These are phyloP conservation scores for Torymus aiolomorphi DNA, from an alignment of 2,888 invertebrate genomes.

Conservation along the genomic window DNA sequence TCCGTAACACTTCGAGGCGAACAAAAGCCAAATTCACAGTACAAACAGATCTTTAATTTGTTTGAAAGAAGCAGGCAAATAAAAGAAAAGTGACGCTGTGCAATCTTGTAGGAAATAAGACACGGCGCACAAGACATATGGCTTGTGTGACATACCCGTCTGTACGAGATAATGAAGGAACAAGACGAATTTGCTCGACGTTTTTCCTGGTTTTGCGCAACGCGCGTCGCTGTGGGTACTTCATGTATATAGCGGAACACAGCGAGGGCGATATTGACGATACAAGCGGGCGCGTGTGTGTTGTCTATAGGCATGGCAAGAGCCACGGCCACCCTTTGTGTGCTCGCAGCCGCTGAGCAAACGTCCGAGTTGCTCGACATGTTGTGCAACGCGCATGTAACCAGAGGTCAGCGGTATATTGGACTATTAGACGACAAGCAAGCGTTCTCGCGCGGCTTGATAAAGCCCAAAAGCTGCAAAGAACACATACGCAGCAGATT, in stretches of 20 bases:
- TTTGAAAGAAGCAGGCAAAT: constrained; percentile 27
- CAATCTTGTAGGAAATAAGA: not conserved
- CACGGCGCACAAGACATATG: not conserved
- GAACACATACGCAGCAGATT: too few species aligned
- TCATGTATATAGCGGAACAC: not conserved
- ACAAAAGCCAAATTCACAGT: not conserved
- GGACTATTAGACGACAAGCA: constrained; percentile 24
- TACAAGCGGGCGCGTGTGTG: not conserved
- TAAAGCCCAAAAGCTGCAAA: not conserved
- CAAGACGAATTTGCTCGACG: constrained; percentile 31
- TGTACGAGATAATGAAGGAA: constrained; percentile 29
- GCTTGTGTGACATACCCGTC: not conserved
- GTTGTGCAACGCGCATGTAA: constrained; percentile 10
- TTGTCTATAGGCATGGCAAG: not conserved
- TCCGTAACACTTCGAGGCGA: constrained; percentile 1
- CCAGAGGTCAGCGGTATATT: constrained; percentile 22
- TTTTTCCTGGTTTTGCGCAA: constrained; percentile 7
- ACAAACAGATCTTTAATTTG: constrained; percentile 8
- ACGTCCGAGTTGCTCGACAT: constrained; percentile 39
- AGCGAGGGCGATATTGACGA: constrained; percentile 10
- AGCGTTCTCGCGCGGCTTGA: constrained; percentile 29
- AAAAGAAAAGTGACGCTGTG: constrained; percentile 11
- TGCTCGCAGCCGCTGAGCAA: constrained; percentile 35
- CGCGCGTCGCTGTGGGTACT: not conserved
- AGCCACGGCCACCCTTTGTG: constrained; percentile 31